Evolutionary conservation across 2,888 invertebrate species (phyloP).

Genomic region (Myopa tessellatipennis): DNA sequence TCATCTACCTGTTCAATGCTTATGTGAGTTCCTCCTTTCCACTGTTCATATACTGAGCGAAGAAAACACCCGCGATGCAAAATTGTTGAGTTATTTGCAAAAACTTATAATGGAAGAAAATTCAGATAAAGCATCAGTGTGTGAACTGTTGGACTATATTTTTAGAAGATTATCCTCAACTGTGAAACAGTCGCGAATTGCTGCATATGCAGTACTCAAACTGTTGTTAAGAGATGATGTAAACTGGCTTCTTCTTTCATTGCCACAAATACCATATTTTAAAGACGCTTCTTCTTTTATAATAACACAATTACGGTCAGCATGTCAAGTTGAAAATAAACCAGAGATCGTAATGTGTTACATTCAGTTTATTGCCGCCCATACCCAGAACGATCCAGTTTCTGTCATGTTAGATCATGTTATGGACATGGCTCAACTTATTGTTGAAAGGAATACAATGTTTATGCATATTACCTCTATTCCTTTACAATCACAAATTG

Average conservation of each 20-base stretch:
- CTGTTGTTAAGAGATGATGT: conserved; percentile 73
- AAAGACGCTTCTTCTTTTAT: conserved; percentile 76
- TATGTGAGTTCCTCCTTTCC: conserved; percentile 93
- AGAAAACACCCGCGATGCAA: conserved; percentile 76
- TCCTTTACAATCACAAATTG: conserved; percentile 56
- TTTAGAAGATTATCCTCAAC: conserved; percentile 85
- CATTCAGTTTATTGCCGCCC: conserved; percentile 83
- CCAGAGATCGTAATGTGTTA: conserved; percentile 81
- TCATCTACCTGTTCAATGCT: conserved; percentile 95
- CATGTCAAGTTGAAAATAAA: conserved; percentile 91
- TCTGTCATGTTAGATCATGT: conserved; percentile 77
- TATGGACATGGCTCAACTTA: conserved; percentile 87
- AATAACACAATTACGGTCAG: conserved; percentile 80
- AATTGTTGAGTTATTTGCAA: conserved; percentile 74
- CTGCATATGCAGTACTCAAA: conserved; percentile 79
- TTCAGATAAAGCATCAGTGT: conserved; percentile 74
- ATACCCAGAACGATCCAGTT: conserved; percentile 76
- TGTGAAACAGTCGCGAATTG: conserved; percentile 80
- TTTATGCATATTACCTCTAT: conserved; percentile 81
- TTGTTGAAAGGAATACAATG: conserved; percentile 90
- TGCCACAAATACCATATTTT: conserved; percentile 85
- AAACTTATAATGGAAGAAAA: conserved; percentile 70
- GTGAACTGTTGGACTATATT: conserved; percentile 88
- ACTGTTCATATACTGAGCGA: conserved; percentile 75
- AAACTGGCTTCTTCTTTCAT: conserved; percentile 73